Conservation (phyloP, 23 tunicate species). For the Trididemnum miniatum region DNA sequence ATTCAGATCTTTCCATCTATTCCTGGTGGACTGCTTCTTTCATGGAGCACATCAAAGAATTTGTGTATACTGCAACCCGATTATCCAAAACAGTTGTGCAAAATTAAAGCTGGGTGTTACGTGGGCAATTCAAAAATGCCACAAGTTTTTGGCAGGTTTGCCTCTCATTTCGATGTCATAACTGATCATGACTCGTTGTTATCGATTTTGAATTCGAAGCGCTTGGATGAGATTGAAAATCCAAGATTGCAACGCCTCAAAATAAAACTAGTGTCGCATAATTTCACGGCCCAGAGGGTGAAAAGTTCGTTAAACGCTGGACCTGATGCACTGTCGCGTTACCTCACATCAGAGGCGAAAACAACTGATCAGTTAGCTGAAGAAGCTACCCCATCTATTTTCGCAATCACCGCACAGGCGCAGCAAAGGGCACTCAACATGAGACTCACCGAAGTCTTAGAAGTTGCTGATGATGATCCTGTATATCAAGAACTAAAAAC, state of each 20-base stretch:
- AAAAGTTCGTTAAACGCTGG: background rate
- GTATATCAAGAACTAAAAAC: background rate
- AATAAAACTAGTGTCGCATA: background rate
- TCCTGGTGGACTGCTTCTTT: background rate
- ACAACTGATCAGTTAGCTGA: background rate
- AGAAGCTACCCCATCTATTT: background rate
- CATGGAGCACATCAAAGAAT: background rate
- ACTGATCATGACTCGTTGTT: constrained; percentile 13
- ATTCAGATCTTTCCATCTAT: background rate
- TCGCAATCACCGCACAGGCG: background rate
- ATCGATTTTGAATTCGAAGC: background rate
- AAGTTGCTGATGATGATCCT: background rate
- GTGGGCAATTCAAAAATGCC: constrained; percentile 27
- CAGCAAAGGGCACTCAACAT: background rate
- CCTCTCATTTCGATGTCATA: constrained; percentile 3
- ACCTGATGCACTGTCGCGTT: background rate
- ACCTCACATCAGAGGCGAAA: background rate
- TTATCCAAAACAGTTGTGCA: constrained; percentile 16
- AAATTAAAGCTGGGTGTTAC: constrained; percentile 1
- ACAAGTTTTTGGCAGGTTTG: background rate
- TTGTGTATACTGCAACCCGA: background rate
- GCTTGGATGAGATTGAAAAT: constrained; percentile 10
- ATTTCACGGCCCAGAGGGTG: background rate
- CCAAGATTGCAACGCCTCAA: background rate
- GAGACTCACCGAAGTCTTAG: constrained; percentile 3